Base-by-base conservation (phyloP, 1,140 invertebrate species). In the Ips nitidus region DNA sequence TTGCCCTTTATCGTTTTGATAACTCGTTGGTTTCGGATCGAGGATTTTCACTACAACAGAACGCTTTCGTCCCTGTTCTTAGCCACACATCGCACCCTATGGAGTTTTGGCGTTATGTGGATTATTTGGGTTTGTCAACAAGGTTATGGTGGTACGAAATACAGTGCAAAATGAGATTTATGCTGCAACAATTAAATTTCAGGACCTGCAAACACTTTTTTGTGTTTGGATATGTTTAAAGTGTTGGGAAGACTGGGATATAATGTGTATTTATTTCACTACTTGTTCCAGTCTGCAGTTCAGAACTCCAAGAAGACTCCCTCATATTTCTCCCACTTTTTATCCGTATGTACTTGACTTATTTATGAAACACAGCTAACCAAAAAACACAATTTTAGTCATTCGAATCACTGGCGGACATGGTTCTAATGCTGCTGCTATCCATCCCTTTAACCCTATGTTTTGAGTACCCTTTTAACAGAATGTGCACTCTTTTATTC, bases 41-140 rank as follows among this genome's bases (percentile, higher is more conserved):
- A 75, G 59, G 67, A 69, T 63, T 75, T 75, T 60, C 60, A 69
- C 37, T 74, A 74, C 52, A 72, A 73, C 52, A 50, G 70, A 58
- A 22, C 72, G 37, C 72, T 73, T 57, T 53, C 71, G 1, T 72
- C 71, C 36, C 43, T 75, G 36, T 76, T 69, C 60, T 47, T 76
- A 40, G 57, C 74, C 6, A 68, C 50, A 43, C 70, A 69, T 47
- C 62, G 72, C 57, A 72, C 73, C 41, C 45, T 69, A 3, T 76
- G 74, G 75, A 71, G 67, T 55, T 62, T 76, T 36, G 71, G 73
- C 4, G 37, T 76, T 2, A 66, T 73, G 52, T 75, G 75, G 74
- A 71, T 76, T 40, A 66, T 75, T 36, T 73, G 74, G 74, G 63
- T 65, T 63, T 76, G 75, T 47, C 70, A 69, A 41, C 66, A 69